Evolutionary conservation across 1,140 invertebrate genomes (phyloP).

Genomic region (Calephelis virginiensis): DNA sequence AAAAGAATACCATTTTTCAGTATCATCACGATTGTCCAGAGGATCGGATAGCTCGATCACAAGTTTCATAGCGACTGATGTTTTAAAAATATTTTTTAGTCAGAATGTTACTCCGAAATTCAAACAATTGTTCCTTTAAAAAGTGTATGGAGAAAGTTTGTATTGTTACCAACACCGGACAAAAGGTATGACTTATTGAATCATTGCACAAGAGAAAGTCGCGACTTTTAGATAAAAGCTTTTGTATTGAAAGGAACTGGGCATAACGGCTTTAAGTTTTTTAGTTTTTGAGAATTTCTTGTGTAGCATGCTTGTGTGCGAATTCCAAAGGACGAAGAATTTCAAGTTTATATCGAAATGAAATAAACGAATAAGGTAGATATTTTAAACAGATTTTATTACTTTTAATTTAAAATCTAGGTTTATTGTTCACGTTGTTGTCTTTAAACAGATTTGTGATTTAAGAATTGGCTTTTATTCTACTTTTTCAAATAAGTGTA

Average conservation of each 20-base stretch:
- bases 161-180: constrained; percentile 42
- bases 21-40: constrained; percentile 70
- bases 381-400: constrained; percentile 7
- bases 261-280: constrained; percentile 58
- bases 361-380: neutral
- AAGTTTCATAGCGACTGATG: constrained; percentile 46
- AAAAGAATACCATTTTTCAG: constrained; percentile 77
- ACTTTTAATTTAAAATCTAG: no score
- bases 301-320: constrained; percentile 55
- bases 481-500: no score
- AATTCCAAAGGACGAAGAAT: constrained; percentile 25
- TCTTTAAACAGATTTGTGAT: no score
- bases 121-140: constrained; percentile 40
- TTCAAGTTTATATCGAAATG: neutral
- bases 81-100: constrained; percentile 40
- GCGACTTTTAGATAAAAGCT: constrained; percentile 55
- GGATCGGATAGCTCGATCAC: constrained; percentile 68
- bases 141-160: constrained; percentile 58
- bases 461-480: no score
- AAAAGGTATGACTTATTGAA: constrained; percentile 57
- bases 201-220: constrained; percentile 68
- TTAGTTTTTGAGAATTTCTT: constrained; percentile 61
- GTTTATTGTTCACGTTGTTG: no score
- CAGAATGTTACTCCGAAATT: constrained; percentile 23
- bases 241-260: constrained; percentile 57